Base-by-base conservation (phyloP, 2,113 vertebrate genomes). In the Leptosomus discolor region DNA sequence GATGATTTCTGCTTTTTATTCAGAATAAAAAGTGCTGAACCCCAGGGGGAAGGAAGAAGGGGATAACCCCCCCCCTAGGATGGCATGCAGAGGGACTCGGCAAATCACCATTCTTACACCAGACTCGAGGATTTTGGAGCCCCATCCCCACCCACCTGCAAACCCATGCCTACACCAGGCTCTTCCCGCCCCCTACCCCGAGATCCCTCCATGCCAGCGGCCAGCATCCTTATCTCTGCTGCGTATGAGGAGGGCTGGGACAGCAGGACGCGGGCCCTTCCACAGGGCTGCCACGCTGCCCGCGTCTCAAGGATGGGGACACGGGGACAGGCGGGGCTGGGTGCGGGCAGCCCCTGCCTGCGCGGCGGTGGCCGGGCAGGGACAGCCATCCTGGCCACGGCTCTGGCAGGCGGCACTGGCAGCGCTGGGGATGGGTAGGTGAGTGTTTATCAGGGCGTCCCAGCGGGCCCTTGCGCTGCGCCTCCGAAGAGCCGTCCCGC, bases 361-460 rank as follows among this genome's bases (percentile, higher is more conserved):
- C 3, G 5, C 2, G 1, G 78, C 0, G 0, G 34, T 39, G 80
- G 43, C 53, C 1, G 1, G 53, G 51, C 70, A 54, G 46, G 2
- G 24, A 36, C 6, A 37, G 15, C 1, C n/a, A 17, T 8, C 54
- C 53, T 16, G 34, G n/a, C 17, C 79, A 10, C 0, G 0, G 43
- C 2, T 2, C 65, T 15, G 61, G 68, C 64, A 27, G 32, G 29
- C 7, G 3, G 5, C 2, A 53, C 39, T 1, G 5, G 45, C 37
- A 27, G 63, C 7, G 0, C 2, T 2, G 0, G 23, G 43, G 53
- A 11, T 0, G 14, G 48, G 53, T 26, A 46, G 23, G 48, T 0
- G 3, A 60, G 29, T 0, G 0, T 54, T 70, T 34, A 17, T 22
- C 30, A 0, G 57, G 43, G 37, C 1, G 0, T 17, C 50, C 48